These are phyloP conservation scores for Stegostoma tigrinum DNA, from an alignment of 2,113 vertebrate genomes.

Conservation along the genomic window DNA sequence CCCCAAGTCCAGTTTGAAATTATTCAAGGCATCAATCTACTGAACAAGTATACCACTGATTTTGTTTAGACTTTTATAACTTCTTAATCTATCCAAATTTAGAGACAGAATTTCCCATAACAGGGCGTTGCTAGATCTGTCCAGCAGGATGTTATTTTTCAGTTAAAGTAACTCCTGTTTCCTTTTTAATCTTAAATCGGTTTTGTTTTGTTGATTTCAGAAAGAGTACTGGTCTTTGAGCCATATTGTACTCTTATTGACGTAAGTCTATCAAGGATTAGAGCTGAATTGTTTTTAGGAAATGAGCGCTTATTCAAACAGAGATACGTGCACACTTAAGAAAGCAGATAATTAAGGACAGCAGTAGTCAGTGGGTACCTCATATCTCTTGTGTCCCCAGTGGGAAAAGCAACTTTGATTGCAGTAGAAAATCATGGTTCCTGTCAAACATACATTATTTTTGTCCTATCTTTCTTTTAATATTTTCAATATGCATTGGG, in stretches of 20 bases:
- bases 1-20: too few relatives aligned
- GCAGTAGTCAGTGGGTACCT: neutral
- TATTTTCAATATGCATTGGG: neutral
- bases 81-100: too few relatives aligned
- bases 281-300: neutral
- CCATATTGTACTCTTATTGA: neutral
- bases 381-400: neutral
- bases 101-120: neutral
- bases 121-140: neutral
- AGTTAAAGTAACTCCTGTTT: neutral
- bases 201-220: slow-evolving; percentile 13
- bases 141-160: slow-evolving; percentile 6
- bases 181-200: neutral
- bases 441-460: neutral
- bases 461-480: neutral
- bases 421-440: neutral
- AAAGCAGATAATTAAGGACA: neutral
- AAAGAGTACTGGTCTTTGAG: neutral
- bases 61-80: neutral
- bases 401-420: neutral
- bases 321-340: neutral
- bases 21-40: too few relatives aligned
- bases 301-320: neutral
- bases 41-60: too few relatives aligned
- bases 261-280: neutral